Evolutionary conservation across 2,797 vertebrate species (phyloP), one percentile per base, ranked within the genome.

Genomic region (Erpetoichthys calabaricus): DNA sequence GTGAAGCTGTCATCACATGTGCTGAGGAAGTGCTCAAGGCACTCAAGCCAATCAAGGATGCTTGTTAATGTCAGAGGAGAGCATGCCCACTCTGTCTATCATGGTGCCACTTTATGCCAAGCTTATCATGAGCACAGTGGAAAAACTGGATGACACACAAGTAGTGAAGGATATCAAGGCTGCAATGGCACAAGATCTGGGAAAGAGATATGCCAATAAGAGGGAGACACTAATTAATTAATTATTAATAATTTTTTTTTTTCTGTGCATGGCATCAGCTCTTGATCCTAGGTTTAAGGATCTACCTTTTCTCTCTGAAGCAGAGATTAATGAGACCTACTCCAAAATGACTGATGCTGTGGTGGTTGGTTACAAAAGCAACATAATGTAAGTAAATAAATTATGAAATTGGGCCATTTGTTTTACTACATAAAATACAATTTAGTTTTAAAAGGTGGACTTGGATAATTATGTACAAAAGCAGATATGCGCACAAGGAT

Each of bases 261-360:
- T n/a, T n/a, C n/a, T 63, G 53, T 54, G 41, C 10, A 51, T 50
- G 47, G 45, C 53, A 57, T 61, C 56, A 63, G 67, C 54, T 49
- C 45, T 66, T 57, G 61, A 63, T 58, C 61, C 60, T 41, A 51
- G 58, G 9, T 69, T 65, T 45, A 62, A 57, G 56, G 60, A 61
- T 45, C 57, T 56, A 8, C 62, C 59, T 6, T 62, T 70, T 45
- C 53, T 61, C 10, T 62, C 45, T 59, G 54, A 67, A 45, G 49
- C 5, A 6, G 55, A 47, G 45, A 57, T 45, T 47, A 57, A 49
- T 47, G 51, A 60, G 55, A 57, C 9, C 25, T 57, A 59, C 53
- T 59, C 60, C 54, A 55, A 44, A 62, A 54, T 62, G 45, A 62
- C 50, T 57, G 41, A 52, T 54, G 47, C 47, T 63, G 57, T 55